These are phyloP conservation scores for Drosophila hawaiiensis DNA, from an alignment of 2,888 invertebrate species.

Conservation along the genomic window DNA sequence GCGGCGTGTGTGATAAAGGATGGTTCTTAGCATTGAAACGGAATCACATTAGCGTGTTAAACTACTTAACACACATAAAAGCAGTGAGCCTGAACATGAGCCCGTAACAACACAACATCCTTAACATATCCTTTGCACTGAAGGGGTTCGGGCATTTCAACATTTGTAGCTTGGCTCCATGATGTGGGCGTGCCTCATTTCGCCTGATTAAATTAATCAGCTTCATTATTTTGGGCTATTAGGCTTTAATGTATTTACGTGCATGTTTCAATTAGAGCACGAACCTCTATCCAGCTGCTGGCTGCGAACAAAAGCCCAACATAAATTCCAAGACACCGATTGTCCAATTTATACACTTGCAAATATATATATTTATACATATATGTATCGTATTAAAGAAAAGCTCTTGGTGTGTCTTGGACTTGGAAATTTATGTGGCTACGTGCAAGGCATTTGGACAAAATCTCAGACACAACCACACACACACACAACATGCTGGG, in stretches of 20 bases:
- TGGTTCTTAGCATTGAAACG: slow-evolving; percentile 37
- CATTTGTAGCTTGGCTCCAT: slow-evolving; percentile 15
- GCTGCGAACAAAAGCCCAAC: slow-evolving; percentile 41
- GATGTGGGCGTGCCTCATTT: slow-evolving; percentile 47
- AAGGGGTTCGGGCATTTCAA: neutral
- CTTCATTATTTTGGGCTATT: slow-evolving; percentile 75
- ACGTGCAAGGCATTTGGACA: slow-evolving; percentile 73
- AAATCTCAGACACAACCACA: slow-evolving; percentile 30
- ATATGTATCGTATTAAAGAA: slow-evolving; percentile 43
- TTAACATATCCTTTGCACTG: slow-evolving; percentile 15
- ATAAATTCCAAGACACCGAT: slow-evolving; percentile 59
- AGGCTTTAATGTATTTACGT: slow-evolving; percentile 77
- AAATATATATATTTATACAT: slow-evolving; percentile 2
- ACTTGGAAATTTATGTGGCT: slow-evolving; percentile 71
- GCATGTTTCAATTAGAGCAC: slow-evolving; percentile 75
- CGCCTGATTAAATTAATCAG: slow-evolving; percentile 77
- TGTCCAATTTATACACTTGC: slow-evolving; percentile 48
- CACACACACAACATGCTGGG: slow-evolving; percentile 2
- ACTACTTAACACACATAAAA: slow-evolving; percentile 62
- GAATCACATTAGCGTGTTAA: slow-evolving; percentile 73
- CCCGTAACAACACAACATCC: slow-evolving; percentile 2
- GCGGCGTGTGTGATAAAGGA: slow-evolving; percentile 1
- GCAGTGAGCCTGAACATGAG: slow-evolving; percentile 34
- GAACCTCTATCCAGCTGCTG: slow-evolving; percentile 23
- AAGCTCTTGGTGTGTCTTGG: slow-evolving; percentile 56